A percentile compares a stretch with the other conserved stretches of the same genome.
These are phyloP conservation scores for Lutra lutra DNA, from an alignment of 2,797 vertebrate genomes.

Conservation along the genomic window DNA sequence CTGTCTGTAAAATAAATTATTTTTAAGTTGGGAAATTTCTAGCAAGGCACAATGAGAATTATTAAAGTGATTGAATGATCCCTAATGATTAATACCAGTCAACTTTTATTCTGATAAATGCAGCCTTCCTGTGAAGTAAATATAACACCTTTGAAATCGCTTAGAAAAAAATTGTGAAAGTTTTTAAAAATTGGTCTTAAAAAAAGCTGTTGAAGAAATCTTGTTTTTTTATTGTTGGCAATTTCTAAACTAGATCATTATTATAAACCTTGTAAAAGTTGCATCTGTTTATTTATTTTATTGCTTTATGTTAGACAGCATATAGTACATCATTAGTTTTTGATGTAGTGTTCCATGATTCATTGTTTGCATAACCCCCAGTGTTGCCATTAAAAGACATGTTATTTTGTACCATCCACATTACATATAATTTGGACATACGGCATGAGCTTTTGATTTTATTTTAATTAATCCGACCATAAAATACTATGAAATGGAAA, in stretches of 20 bases:
- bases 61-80: slow-evolving; percentile 62
- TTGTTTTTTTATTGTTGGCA: background rate
- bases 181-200: background rate
- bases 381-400: background rate
- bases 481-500: background rate
- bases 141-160: background rate
- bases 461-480: background rate
- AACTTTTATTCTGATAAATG: slow-evolving; percentile 14
- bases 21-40: slow-evolving; percentile 67
- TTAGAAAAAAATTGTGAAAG: background rate
- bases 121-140: background rate
- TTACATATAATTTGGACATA: background rate
- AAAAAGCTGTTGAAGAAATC: background rate
- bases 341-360: too few species aligned
- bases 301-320: too few species aligned
- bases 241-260: background rate
- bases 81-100: slow-evolving; percentile 48
- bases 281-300: background rate
- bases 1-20: slow-evolving; percentile 52
- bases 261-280: background rate
- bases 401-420: background rate
- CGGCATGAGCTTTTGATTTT: background rate
- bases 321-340: too few species aligned
- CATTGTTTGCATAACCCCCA: too few species aligned
- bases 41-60: slow-evolving; percentile 60